phyloP scores from a whole-genome alignment of 2,113 vertebrate species.

The Rafetus swinhoei region DNA sequence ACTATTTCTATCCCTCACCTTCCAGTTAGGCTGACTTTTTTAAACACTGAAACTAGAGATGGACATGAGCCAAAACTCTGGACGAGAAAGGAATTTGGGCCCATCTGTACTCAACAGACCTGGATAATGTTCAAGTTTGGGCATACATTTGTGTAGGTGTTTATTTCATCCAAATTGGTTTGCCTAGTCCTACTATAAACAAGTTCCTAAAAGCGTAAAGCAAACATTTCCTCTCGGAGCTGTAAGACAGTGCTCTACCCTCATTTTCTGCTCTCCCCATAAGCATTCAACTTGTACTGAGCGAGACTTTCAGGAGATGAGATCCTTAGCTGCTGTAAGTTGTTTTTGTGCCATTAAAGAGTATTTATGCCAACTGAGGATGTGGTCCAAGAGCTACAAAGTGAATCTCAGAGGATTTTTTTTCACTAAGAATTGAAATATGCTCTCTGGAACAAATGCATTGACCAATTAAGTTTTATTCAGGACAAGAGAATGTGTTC shows the following conservation, averaged over 20 bases:
- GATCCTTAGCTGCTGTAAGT: not conserved
- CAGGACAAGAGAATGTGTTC: not conserved
- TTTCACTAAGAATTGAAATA: not conserved
- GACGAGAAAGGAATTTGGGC: not conserved
- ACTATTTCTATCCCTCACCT: not conserved
- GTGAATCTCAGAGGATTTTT: not conserved
- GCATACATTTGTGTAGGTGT: not conserved
- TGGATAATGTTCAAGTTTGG: not conserved
- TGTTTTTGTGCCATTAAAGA: not conserved
- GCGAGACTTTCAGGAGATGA: not conserved
- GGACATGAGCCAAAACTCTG: not conserved
- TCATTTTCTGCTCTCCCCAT: not conserved
- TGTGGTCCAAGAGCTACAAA: not conserved
- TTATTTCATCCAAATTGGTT: not conserved
- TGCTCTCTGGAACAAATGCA: not conserved
- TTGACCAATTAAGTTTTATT: not conserved
- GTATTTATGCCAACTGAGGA: not conserved
- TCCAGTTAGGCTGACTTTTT: not conserved
- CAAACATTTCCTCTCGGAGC: not conserved
- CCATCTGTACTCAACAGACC: not conserved
- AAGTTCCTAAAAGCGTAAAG: not conserved
- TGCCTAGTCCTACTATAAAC: not conserved
- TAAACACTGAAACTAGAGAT: not conserved
- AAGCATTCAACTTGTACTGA: not conserved
- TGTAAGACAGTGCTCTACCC: not conserved